phyloP scores from a whole-genome alignment of 2,888 invertebrate species.

The Sminthurides aquaticus region DNA sequence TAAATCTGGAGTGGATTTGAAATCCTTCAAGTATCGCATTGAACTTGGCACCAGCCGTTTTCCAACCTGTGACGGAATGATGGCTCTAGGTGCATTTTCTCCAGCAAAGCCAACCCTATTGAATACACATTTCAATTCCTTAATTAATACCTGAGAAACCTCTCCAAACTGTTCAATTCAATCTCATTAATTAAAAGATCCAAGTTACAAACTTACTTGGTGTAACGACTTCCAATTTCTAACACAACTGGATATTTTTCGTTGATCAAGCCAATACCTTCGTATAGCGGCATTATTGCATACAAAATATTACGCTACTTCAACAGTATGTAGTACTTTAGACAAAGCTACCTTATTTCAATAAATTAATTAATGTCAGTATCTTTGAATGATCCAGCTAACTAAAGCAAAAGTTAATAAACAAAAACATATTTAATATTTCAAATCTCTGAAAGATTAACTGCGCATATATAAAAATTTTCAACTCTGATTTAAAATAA shows the following conservation, averaged over 20 bases:
- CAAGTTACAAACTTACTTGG: constrained; percentile 63
- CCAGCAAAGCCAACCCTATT: constrained; percentile 84
- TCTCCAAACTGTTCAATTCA: not conserved
- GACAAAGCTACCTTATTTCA: too few species aligned
- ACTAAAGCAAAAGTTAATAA: too few species aligned
- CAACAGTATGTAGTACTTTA: too few species aligned
- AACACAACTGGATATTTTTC: constrained; percentile 65
- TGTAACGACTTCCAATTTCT: constrained; percentile 83
- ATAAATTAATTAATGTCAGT: too few species aligned
- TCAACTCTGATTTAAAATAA: too few species aligned
- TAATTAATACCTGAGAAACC: not conserved
- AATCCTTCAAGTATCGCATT: constrained; percentile 60
- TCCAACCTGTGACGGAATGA: constrained; percentile 70
- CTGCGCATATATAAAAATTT: too few species aligned
- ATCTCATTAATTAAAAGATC: not conserved
- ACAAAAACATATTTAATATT: too few species aligned
- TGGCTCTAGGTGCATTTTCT: constrained; percentile 78
- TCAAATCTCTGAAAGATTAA: too few species aligned
- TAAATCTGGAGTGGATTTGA: constrained; percentile 60
- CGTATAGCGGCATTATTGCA: constrained; percentile 56
- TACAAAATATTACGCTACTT: too few species aligned
- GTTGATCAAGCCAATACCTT: constrained; percentile 67
- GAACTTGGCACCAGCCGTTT: constrained; percentile 50
- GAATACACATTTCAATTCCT: constrained; percentile 16
- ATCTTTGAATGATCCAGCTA: too few species aligned